These are phyloP conservation scores for Watsonalla cultraria DNA, from an alignment of 2,888 invertebrate species.

Conservation along the genomic window DNA sequence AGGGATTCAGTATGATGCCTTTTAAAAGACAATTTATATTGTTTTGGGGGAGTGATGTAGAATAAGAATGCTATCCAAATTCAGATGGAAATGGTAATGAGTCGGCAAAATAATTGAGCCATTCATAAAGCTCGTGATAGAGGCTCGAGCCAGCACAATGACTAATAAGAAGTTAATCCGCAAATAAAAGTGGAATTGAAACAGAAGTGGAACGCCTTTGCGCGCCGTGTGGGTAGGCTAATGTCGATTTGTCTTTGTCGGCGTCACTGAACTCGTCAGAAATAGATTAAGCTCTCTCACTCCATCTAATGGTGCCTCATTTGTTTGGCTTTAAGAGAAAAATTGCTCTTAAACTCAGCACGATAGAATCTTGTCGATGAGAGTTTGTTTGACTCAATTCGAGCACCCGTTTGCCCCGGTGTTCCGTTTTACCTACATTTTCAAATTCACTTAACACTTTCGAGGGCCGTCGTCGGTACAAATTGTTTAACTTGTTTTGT, in stretches of 20 bases:
- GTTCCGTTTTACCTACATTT: conserved; percentile 39
- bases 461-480: conserved; percentile 46
- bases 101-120: conserved; percentile 72
- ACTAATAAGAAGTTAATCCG: conserved; percentile 79
- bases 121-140: conserved; percentile 76
- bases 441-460: conserved; percentile 64
- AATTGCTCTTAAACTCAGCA: conserved; percentile 72
- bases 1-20: conserved; percentile 13
- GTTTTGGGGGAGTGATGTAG: conserved; percentile 29
- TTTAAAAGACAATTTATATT: conserved; percentile 17
- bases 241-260: conserved; percentile 79
- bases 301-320: conserved; percentile 78
- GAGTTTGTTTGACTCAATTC: conserved; percentile 68
- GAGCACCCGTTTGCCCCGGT: conserved; percentile 27
- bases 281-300: conserved; percentile 79
- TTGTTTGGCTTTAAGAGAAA: conserved; percentile 78
- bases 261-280: conserved; percentile 80
- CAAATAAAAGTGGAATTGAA: conserved; percentile 79
- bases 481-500: conserved; percentile 52
- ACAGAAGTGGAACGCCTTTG: conserved; percentile 74
- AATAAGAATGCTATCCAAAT: conserved; percentile 29
- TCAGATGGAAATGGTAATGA: conserved; percentile 48
- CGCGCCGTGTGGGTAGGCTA: conserved; percentile 77
- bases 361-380: conserved; percentile 72
- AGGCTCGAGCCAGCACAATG: conserved; percentile 63